Evolutionary conservation across 2,888 invertebrate genomes (phyloP).

Genomic region (Ariolimax columbianus): DNA sequence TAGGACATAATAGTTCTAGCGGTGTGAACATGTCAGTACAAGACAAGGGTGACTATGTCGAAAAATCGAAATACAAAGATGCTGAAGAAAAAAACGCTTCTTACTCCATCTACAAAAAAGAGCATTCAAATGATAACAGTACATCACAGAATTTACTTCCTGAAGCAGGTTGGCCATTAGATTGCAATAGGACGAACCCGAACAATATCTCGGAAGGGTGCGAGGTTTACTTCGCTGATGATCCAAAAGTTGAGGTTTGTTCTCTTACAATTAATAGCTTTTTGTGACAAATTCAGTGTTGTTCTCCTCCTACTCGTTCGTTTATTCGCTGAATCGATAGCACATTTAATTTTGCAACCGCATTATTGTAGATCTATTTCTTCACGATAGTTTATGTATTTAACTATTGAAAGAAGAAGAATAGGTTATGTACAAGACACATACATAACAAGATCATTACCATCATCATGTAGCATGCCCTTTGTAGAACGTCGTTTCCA

Average conservation of each 20-base stretch:
- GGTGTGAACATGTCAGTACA: neutral
- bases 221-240: slow-evolving; percentile 22
- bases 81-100: neutral
- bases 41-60: neutral
- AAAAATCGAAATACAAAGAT: neutral
- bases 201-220: neutral
- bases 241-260: slow-evolving; percentile 12
- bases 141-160: neutral
- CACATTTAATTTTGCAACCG: too few relatives aligned
- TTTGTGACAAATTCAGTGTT: neutral
- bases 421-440: too few relatives aligned
- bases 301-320: too few relatives aligned
- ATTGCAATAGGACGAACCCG: neutral
- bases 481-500: too few relatives aligned
- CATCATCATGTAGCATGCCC: too few relatives aligned
- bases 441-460: too few relatives aligned
- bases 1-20: neutral
- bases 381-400: too few relatives aligned
- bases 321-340: too few relatives aligned
- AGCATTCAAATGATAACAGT: neutral
- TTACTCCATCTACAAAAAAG: neutral
- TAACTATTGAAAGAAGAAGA: too few relatives aligned
- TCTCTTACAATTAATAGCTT: neutral
- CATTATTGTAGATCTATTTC: too few relatives aligned
- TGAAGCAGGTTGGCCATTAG: neutral